Conservation (phyloP, 2,888 invertebrate genomes). For the Drosophila borborema region DNA sequence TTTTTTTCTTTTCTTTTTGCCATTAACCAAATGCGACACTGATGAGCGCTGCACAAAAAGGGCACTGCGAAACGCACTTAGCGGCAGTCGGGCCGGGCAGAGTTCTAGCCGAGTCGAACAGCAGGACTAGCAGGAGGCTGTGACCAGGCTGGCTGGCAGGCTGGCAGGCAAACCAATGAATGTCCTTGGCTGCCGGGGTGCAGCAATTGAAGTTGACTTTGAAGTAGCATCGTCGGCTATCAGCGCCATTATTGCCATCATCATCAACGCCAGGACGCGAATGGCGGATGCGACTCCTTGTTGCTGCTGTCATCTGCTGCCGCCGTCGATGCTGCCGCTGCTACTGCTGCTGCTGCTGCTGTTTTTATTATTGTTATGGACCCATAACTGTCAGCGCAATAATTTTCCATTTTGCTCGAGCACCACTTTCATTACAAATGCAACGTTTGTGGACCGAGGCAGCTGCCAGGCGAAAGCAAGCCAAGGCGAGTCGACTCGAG, state of each 20-base stretch:
- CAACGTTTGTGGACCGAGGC: slow-evolving; percentile 47
- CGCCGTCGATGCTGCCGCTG: slow-evolving; percentile 18
- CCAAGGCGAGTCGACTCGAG: slow-evolving; percentile 3
- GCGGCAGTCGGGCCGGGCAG: slow-evolving; percentile 44
- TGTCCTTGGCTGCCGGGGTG: slow-evolving; percentile 52
- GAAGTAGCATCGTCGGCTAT: slow-evolving; percentile 79
- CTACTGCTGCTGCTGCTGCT: too few species aligned
- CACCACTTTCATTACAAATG: slow-evolving; percentile 82
- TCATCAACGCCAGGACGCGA: slow-evolving; percentile 70
- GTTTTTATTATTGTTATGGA: slow-evolving; percentile 83
- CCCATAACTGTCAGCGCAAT: slow-evolving; percentile 84
- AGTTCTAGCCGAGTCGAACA: not conserved
- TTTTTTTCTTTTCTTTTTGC: slow-evolving; percentile 62
- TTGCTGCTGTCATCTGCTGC: slow-evolving; percentile 33
- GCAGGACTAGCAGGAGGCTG: not conserved
- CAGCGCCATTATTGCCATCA: slow-evolving; percentile 79
- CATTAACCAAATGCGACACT: slow-evolving; percentile 79
- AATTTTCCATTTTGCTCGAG: slow-evolving; percentile 84
- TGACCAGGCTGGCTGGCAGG: not conserved
- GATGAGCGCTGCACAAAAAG: slow-evolving; percentile 69
- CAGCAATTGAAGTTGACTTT: slow-evolving; percentile 79
- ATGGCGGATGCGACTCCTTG: slow-evolving; percentile 49
- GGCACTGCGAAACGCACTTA: slow-evolving; percentile 66
- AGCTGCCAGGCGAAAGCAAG: not conserved
- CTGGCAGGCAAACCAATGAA: slow-evolving; percentile 48